Conservation (phyloP, 1,140 invertebrate genomes). For the Anastatus disparis region DNA sequence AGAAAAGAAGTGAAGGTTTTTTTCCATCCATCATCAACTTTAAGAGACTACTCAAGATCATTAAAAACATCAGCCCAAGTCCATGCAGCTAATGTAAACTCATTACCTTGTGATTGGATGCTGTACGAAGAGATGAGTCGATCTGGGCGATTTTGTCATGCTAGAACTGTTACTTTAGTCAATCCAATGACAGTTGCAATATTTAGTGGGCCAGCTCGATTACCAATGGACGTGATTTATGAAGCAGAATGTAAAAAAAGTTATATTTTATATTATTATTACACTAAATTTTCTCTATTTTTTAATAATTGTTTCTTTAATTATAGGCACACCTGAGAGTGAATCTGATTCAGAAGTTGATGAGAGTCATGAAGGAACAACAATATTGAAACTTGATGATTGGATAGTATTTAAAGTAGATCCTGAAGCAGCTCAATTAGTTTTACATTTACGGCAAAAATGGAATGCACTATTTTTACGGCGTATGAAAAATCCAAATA, state of each 20-base stretch:
- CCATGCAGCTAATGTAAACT: conserved; percentile 62
- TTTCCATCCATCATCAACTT: conserved; percentile 80
- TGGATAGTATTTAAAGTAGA: conserved; percentile 83
- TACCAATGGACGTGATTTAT: conserved; percentile 72
- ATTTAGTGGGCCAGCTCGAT: conserved; percentile 78
- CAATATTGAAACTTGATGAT: conserved; percentile 78
- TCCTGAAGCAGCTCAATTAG: conserved; percentile 73
- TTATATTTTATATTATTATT: not conserved
- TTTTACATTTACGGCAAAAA: conserved; percentile 80
- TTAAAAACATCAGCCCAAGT: conserved; percentile 57
- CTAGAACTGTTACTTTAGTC: conserved; percentile 81
- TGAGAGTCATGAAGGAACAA: conserved; percentile 71
- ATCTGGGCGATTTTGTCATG: conserved; percentile 72
- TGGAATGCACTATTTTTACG: conserved; percentile 81
- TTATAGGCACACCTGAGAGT: conserved; percentile 60
- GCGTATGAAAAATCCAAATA: conserved; percentile 77
- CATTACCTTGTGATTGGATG: conserved; percentile 83
- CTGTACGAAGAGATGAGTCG: conserved; percentile 86
- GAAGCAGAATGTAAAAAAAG: conserved; percentile 65
- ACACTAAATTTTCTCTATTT: not conserved
- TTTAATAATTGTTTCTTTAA: too few species aligned
- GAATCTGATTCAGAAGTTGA: conserved; percentile 74
- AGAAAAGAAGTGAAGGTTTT: conserved; percentile 80
- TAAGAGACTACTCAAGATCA: conserved; percentile 67
- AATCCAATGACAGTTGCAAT: conserved; percentile 83